These are phyloP conservation scores for Tillus elongatus DNA, from an alignment of 2,888 invertebrate genomes.

Conservation along the genomic window DNA sequence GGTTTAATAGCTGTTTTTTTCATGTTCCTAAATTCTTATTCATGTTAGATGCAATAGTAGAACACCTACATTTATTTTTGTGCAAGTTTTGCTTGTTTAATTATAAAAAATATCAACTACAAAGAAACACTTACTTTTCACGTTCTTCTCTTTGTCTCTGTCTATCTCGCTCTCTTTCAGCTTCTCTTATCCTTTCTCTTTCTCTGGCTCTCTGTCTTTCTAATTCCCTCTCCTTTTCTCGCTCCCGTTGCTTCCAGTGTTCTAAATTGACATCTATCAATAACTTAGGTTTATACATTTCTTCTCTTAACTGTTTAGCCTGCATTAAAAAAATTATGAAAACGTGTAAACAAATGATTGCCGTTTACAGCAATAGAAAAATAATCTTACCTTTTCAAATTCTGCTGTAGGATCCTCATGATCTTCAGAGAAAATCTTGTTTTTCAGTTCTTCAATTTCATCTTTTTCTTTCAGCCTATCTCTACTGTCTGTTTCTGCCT, in stretches of 20 bases:
- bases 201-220: slow-evolving; percentile 51
- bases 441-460: slow-evolving; percentile 76
- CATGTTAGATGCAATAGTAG: too few relatives aligned
- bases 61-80: too few relatives aligned
- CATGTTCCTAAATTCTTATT: background rate
- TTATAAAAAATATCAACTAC: slow-evolving; percentile 7
- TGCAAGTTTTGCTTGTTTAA: too few relatives aligned
- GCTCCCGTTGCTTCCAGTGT: slow-evolving; percentile 51
- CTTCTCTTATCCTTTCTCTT: slow-evolving; percentile 81
- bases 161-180: slow-evolving; percentile 52
- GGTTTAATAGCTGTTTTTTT: too few relatives aligned
- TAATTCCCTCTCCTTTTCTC: slow-evolving; percentile 47
- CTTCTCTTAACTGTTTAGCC: slow-evolving; percentile 67
- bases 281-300: slow-evolving; percentile 74
- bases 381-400: slow-evolving; percentile 54
- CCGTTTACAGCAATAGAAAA: too few relatives aligned
- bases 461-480: slow-evolving; percentile 84
- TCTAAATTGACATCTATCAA: slow-evolving; percentile 62
- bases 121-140: slow-evolving; percentile 30
- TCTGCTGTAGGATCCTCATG: slow-evolving; percentile 54
- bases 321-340: slow-evolving; percentile 27
- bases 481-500: slow-evolving; percentile 83
- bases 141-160: slow-evolving; percentile 38
- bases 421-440: slow-evolving; percentile 62
- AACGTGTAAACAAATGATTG: slow-evolving; percentile 5